Base-by-base conservation (phyloP, 2,113 vertebrate genomes). In the Pteropus alecto region DNA sequence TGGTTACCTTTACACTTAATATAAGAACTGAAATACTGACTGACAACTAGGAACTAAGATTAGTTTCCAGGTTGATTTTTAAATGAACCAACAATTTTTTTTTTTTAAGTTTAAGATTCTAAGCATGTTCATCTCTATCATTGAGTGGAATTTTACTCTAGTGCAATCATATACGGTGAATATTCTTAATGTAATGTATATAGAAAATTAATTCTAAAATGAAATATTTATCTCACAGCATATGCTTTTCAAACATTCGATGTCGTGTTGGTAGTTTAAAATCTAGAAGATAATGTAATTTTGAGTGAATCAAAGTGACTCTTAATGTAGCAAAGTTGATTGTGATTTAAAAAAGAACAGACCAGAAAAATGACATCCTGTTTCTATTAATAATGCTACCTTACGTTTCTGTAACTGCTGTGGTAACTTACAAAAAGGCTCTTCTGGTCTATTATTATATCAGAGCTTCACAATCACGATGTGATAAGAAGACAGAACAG, bases 161-260 rank as follows among this genome's bases (percentile, higher is more conserved):
- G 68, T 73, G 92, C 14, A 83, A 87, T 56, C 89, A 85, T 24
- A 88, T 56, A 58, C 33, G 77, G 30, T 71, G 71, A 70, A 76
- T 63, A 83, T 68, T 95, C 46, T 92, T 67, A 89, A 93, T 18
- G 15, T 73, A 77, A 41, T 70, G 6, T 61, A 65, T 24, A 73
- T 9, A 82, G 81, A 94, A 90, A 90, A 82, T 84, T 65, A 90
- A 94, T 94, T 93, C 26, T 87, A 78, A 91, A 63, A 67, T 54
- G 33, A 94, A 93, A 91, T 93, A 89, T 22, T 77, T 68, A 89
- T 76, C 33, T 92, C 79, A 79, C 1, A 84, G 58, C 28, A 71
- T 63, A 73, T 82, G 26, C 33, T 98, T 94, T 96, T 79, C 61
- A 81, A 87, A 87, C 58, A 82, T 73, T 71, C 5, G 38, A 51